phyloP scores from a whole-genome alignment of 1,140 invertebrate genomes.

The Camponotus vicinus region DNA sequence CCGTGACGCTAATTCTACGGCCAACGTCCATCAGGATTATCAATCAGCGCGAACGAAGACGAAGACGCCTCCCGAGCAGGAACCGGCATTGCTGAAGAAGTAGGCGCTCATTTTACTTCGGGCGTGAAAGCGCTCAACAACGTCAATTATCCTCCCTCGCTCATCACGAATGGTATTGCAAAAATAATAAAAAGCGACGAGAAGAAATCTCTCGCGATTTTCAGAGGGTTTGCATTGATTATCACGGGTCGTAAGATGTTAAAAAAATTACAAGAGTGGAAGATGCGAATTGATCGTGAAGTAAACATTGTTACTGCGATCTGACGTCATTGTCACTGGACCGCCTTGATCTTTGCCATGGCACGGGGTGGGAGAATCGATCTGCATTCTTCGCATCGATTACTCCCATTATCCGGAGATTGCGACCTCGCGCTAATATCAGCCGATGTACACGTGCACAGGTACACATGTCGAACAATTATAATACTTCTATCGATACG shows the following conservation, averaged over 20 bases:
- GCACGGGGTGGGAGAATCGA: conserved; percentile 60
- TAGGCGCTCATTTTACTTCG: conserved; percentile 30
- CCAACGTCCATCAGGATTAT: conserved; percentile 82
- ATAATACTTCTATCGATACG: conserved; percentile 56
- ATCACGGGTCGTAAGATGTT: neutral
- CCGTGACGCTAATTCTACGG: conserved; percentile 81
- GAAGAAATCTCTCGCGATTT: conserved; percentile 31
- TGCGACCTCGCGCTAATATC: conserved; percentile 70
- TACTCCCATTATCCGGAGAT: conserved; percentile 73
- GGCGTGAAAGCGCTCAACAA: conserved; percentile 41
- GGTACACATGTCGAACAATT: conserved; percentile 64
- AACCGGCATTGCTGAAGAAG: conserved; percentile 40
- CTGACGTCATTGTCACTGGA: conserved; percentile 58
- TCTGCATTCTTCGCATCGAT: conserved; percentile 76
- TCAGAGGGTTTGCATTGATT: neutral
- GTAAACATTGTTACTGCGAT: neutral
- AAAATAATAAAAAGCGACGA: neutral
- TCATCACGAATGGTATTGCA: neutral
- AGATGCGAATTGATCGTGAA: neutral
- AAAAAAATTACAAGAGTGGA: neutral
- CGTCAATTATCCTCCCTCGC: conserved; percentile 45
- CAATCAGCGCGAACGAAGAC: conserved; percentile 70
- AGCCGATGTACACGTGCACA: conserved; percentile 53
- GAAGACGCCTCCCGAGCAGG: conserved; percentile 47
- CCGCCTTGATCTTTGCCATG: conserved; percentile 76